These are phyloP conservation scores for Solea senegalensis DNA, from an alignment of 2,113 vertebrate species.

Conservation along the genomic window DNA sequence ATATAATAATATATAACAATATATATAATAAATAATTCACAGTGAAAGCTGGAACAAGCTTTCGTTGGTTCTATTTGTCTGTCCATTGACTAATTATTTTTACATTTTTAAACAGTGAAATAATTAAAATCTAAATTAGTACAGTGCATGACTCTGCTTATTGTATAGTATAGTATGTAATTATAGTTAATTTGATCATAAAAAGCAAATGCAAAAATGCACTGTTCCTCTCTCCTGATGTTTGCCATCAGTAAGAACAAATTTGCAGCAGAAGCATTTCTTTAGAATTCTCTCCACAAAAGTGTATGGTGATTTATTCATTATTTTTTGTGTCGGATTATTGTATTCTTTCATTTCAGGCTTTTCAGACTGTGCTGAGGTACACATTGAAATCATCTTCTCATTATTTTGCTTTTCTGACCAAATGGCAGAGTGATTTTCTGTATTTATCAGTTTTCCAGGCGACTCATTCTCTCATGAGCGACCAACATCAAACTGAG, in stretches of 20 bases:
- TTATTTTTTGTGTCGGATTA: conserved; percentile 11
- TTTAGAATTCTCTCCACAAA: conserved; percentile 1
- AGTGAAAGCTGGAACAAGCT: too few species aligned
- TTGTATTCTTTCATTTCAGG: not conserved
- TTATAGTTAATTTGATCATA: too few species aligned
- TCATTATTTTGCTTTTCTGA: conserved; percentile 16
- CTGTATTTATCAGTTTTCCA: conserved; percentile 25
- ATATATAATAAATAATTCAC: too few species aligned
- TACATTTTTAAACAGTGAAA: too few species aligned
- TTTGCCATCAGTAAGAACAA: not conserved
- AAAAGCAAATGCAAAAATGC: too few species aligned
- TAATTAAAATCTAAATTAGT: too few species aligned
- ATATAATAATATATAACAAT: too few species aligned
- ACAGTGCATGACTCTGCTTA: too few species aligned
- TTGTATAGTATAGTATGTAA: too few species aligned
- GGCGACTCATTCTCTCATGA: conserved; percentile 13
- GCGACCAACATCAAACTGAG: not conserved
- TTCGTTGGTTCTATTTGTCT: too few species aligned
- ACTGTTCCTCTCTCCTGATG: not conserved
- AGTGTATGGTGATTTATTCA: not conserved
- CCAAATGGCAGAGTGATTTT: conserved; percentile 2
- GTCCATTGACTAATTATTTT: too few species aligned
- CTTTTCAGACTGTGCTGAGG: conserved; percentile 19
- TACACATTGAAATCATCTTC: conserved; percentile 23
- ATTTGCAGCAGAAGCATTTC: conserved; percentile 28